Evolutionary conservation across 2,888 invertebrate species (phyloP).

Genomic region (Drosophila macrospina): DNA sequence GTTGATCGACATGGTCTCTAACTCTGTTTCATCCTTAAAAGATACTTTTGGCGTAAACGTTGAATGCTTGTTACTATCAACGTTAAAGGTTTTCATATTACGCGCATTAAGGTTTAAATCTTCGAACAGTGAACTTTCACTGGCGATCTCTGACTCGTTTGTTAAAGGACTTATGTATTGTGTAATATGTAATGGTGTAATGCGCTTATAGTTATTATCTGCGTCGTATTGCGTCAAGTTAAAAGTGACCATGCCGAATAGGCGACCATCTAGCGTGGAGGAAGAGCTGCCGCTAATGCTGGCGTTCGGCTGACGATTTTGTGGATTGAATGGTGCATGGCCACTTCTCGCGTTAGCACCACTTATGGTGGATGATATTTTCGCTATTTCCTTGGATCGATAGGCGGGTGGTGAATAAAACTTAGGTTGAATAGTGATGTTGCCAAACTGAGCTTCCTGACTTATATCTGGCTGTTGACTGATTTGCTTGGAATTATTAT

Average conservation of each 20-base stretch:
- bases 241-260: conserved; percentile 73
- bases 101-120: conserved; percentile 86
- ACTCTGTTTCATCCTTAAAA: conserved; percentile 38
- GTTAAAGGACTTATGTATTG: conserved; percentile 80
- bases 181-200: conserved; percentile 73
- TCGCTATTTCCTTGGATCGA: conserved; percentile 64
- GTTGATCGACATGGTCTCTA: conserved; percentile 48
- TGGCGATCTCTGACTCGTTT: conserved; percentile 66
- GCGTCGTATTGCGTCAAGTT: conserved; percentile 81
- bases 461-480: too few species aligned
- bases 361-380: too few species aligned
- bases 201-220: conserved; percentile 77
- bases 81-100: conserved; percentile 86
- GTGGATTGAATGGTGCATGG: conserved; percentile 70
- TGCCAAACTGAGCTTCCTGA: conserved; percentile 26
- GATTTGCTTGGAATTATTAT: background rate
- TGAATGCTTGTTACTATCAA: conserved; percentile 85
- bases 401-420: conserved; percentile 39
- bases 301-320: conserved; percentile 47
- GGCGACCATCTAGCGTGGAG: conserved; percentile 81
- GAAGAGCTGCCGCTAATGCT: conserved; percentile 48
- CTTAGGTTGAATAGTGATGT: conserved; percentile 38
- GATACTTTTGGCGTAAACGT: conserved; percentile 79
- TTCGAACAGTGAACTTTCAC: conserved; percentile 83
- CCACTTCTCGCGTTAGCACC: conserved; percentile 25